Conservation (phyloP, 92 coral and sea anemone species). For the Parazoanthus darwini region DNA sequence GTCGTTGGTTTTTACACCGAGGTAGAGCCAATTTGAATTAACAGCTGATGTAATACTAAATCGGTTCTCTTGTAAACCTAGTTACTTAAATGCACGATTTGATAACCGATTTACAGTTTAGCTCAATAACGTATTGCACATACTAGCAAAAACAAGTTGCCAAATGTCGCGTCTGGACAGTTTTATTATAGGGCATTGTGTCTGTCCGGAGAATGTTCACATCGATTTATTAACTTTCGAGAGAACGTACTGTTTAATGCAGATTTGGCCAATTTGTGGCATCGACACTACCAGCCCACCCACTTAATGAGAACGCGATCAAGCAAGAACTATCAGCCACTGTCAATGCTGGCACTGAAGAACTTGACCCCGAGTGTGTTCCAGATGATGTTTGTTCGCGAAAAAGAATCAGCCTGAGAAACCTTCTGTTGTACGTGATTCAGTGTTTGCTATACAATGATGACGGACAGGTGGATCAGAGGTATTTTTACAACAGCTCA, state of each 20-base stretch:
- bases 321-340: slow-evolving; percentile 36
- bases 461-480: slow-evolving; percentile 79
- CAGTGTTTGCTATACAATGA: slow-evolving; percentile 78
- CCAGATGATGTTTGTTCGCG: slow-evolving; percentile 54
- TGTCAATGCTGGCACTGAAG: neutral
- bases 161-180: neutral
- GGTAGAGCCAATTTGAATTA: too few relatives aligned
- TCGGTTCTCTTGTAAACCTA: neutral
- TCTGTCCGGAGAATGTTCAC: neutral
- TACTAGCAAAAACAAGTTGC: neutral
- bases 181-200: neutral
- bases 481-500: slow-evolving; percentile 44
- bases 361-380: neutral
- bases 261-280: slow-evolving; percentile 96
- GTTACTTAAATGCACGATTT: too few relatives aligned
- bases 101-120: too few relatives aligned
- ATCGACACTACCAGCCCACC: slow-evolving; percentile 66
- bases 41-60: neutral
- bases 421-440: slow-evolving; percentile 75
- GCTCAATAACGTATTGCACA: too few relatives aligned
- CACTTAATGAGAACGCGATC: slow-evolving; percentile 65
- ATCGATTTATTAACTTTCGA: neutral
- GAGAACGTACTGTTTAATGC: neutral
- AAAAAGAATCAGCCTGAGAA: slow-evolving; percentile 77
- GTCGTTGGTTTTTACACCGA: too few relatives aligned